Base-by-base conservation (phyloP, 2,888 invertebrate species). In the Antheraea assamensis region DNA sequence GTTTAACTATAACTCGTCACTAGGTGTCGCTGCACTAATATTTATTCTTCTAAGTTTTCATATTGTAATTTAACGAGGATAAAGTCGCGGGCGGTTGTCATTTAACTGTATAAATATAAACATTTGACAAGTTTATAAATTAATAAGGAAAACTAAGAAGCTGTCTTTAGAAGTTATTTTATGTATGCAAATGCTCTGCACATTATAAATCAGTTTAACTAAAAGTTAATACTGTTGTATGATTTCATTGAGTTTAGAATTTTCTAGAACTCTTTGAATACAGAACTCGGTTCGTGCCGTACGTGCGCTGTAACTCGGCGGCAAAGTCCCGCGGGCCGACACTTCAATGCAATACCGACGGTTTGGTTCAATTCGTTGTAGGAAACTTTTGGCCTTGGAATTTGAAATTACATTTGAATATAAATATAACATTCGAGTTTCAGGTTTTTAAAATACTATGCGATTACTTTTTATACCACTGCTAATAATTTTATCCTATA, bases 311-410 rank as follows among this genome's bases (percentile, higher is more conserved):
- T 35, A 35, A 68, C 31, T 35, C 35, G 68, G 21, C n/a, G 15
- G 21, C 68, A 8, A 68, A 55, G 55, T 74, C 76, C 78, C 75
- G 73, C 71, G 75, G 76, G 76, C 73, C 47, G 35, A 68, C 68
- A 35, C 19, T 68, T 68, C 68, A n/a, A 35, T 35, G 68, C 68
- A 68, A 27, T 24, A 47, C 61, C 55, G 31, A 35, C 42, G 72
- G 35, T 66, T 27, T 58, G 73, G 30, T 70, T 70, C 66, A 76
- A 52, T 75, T 74, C 73, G 66, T 74, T 73, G 75, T 64, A 66
- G 58, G 73, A 76, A 78, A 78, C 74, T 78, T 76, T 70, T 73
- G 68, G 71, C 76, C 71, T 73, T 72, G 72, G 74, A 75, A 74
- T 72, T 70, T 74, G 35, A 58, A 75, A 74, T 75, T 74, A 68